Evolutionary conservation across 1,140 invertebrate species (phyloP), one percentile per base, ranked within the genome.

Genomic region (Zaprionus kolodkinae): DNA sequence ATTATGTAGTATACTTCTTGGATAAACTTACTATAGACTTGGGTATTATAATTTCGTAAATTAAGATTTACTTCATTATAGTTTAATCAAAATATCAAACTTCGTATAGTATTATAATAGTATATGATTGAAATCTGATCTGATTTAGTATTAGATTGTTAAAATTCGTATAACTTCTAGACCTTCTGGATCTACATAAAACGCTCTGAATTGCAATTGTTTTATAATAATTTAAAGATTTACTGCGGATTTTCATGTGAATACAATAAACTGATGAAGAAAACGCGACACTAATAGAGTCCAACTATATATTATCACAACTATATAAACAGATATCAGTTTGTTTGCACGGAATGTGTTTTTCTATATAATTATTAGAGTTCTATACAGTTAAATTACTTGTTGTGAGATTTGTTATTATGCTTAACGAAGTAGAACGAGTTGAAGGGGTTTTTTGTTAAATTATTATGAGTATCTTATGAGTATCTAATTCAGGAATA

Each of bases 221-320:
- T 50, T 27, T 10, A 27, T 13, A 21, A 33, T 52, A 54, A 36
- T 36, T 71, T 81, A 69, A 62, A 76, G 76, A 84, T 83, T 83
- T 38, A 85, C 82, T 78, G 60, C 38, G 55, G 78, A 69, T 82
- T 85, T 86, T 85, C 81, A 85, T 72, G 25, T 50, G 66, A 84
- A 81, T 77, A 85, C 78, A 84, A 85, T 85, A 85, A 84, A 17
- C 11, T 21, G 13, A 25, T 11, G 13, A 54, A 25, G 21, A 52
- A n/a, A 52, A 40, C 0, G 35, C 21, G 21, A 2, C 21, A 21
- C 21, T 21, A 21, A 64, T n/a, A n/a, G n/a, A 64, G 54, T 55
- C 27, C 62, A 55, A 30, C 36, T 27, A 65, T 17, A 36, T 27
- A 65, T 40, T 35, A 40, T 55, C 45, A 25, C 17, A 27, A 55